These are phyloP conservation scores for Apeira syringaria DNA, from an alignment of 2,888 invertebrate species.

Conservation along the genomic window DNA sequence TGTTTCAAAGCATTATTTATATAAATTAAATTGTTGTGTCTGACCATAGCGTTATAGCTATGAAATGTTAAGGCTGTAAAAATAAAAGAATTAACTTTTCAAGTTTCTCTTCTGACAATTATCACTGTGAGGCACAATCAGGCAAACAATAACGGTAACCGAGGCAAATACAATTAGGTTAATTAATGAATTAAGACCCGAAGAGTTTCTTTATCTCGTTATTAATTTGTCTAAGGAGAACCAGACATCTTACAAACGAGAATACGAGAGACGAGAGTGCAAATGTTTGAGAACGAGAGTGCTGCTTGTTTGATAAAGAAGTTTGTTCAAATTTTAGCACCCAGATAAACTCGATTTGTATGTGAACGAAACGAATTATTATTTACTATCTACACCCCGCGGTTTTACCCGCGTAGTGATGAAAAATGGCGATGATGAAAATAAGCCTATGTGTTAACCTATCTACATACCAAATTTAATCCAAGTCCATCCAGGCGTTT, in stretches of 20 bases:
- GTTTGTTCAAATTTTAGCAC: slow-evolving; percentile 31
- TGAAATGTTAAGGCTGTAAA: too few species aligned
- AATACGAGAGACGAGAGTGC: slow-evolving; percentile 40
- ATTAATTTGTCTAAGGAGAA: slow-evolving; percentile 79
- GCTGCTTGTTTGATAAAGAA: slow-evolving; percentile 24
- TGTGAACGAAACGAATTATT: too few species aligned
- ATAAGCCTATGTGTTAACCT: too few species aligned
- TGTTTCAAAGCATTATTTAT: too few species aligned
- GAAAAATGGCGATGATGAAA: too few species aligned
- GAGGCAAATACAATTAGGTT: slow-evolving; percentile 81
- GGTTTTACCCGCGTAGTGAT: too few species aligned
- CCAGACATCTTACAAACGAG: slow-evolving; percentile 69
- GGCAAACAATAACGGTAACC: slow-evolving; percentile 68
- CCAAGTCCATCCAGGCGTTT: too few species aligned
- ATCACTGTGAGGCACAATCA: slow-evolving; percentile 24
- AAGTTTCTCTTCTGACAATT: neutral
- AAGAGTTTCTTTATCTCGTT: slow-evolving; percentile 82
- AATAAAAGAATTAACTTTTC: too few species aligned
- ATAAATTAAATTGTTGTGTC: too few species aligned
- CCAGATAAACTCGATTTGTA: neutral
- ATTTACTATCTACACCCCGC: too few species aligned
- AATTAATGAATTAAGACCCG: slow-evolving; percentile 83
- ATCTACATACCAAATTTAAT: too few species aligned
- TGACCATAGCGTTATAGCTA: too few species aligned
- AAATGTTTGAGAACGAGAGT: slow-evolving; percentile 59